Base-by-base conservation (phyloP, 2,888 invertebrate genomes). In the Andrena minutula region DNA sequence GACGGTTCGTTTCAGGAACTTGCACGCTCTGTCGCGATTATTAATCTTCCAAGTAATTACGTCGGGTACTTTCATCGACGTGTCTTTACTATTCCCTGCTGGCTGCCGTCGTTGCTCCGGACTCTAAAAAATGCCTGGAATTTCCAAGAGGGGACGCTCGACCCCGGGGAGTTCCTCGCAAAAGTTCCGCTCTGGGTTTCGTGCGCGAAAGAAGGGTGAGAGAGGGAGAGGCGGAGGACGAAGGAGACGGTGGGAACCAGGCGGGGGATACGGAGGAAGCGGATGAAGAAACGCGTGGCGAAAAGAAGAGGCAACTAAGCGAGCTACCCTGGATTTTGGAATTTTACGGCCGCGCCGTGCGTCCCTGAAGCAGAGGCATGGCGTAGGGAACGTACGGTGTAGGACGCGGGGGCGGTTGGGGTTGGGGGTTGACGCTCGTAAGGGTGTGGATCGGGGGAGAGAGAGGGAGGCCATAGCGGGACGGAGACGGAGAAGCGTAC, bases 361-460 rank as follows among this genome's bases (percentile, higher is more conserved):
- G 88, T 88, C 86, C 91, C 92, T 92, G 90, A 86, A 88, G 88
- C 88, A 84, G 87, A 87, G 79, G 69, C 88, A 89, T 89, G 89
- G 90, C 89, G 89, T 89, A 90, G 91, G 41, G 91, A 91, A 91
- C 91, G 92, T 92, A 92, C 90, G 92, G 90, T 89, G 92, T 91
- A 83, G 88, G 90, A 84, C 87, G 88, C 84, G 82, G 87, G 86
- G 65, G 75, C 68, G 61, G 56, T 56, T 65, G 60, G 35, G 12
- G 75, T n/a, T 41, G 64, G 73, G 84, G 84, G 84, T 73, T 78
- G 83, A 83, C 80, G 83, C 78, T 82, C 79, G 83, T 74, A 85
- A 87, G 87, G 84, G 74, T 86, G 74, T 83, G 86, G 86, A 83
- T 75, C 61, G 85, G 74, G 78, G 70, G 75, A 75, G 60, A 69